phyloP scores from a whole-genome alignment of 2,113 vertebrate species.

The Plestiodon gilberti region DNA sequence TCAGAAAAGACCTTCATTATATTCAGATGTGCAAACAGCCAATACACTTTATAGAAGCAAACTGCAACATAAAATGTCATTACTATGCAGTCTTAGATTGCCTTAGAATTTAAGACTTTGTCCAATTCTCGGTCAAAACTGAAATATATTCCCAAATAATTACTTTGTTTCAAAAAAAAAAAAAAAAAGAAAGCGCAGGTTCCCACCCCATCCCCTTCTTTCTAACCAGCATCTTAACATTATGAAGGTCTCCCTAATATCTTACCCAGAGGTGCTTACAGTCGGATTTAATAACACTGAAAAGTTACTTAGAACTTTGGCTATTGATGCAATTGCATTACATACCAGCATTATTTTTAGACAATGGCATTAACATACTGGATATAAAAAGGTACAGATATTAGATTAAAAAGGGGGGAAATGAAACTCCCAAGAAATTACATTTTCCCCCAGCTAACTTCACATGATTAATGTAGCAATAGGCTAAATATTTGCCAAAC shows the following conservation, averaged over 20 bases:
- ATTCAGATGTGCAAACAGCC: slow-evolving; percentile 36
- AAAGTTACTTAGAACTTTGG: slow-evolving; percentile 66
- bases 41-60: slow-evolving; percentile 42
- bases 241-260: slow-evolving; percentile 63
- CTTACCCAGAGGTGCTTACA: slow-evolving; percentile 56
- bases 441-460: slow-evolving; percentile 46
- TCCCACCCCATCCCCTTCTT: background rate
- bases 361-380: slow-evolving; percentile 61
- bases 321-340: slow-evolving; percentile 61
- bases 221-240: slow-evolving; percentile 32
- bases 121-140: slow-evolving; percentile 11
- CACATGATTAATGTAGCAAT: slow-evolving; percentile 8
- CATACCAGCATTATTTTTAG: slow-evolving; percentile 53
- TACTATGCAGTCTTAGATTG: slow-evolving; percentile 16
- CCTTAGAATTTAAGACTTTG: background rate
- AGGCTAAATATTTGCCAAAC: slow-evolving; percentile 5
- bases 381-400: slow-evolving; percentile 40
- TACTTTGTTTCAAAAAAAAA: slow-evolving; percentile 17
- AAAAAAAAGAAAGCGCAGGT: too few relatives aligned
- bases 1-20: slow-evolving; percentile 63
- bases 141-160: slow-evolving; percentile 30
- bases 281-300: slow-evolving; percentile 65
- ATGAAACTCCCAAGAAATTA: slow-evolving; percentile 42
- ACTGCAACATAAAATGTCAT: slow-evolving; percentile 37
- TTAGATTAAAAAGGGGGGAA: slow-evolving; percentile 24